Evolutionary conservation across 2,888 invertebrate genomes (phyloP).

Genomic region (Drosophila fulvimacula): DNA sequence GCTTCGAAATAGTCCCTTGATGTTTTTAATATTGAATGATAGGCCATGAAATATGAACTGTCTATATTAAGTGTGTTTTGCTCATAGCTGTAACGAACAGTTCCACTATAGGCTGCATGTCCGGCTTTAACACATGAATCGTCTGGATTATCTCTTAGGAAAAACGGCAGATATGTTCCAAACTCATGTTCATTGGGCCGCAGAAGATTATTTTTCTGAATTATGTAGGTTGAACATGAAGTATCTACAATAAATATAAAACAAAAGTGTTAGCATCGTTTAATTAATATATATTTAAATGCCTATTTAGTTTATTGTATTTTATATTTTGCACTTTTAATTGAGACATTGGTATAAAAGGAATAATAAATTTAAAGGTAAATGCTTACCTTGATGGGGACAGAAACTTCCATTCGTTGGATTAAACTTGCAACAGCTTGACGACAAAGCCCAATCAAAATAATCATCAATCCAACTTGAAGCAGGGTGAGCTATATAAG

Average conservation of each 20-base stretch:
- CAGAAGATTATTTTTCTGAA: slow-evolving; percentile 69
- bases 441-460: slow-evolving; percentile 92
- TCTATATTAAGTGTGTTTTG: slow-evolving; percentile 85
- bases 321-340: background rate
- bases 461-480: slow-evolving; percentile 99
- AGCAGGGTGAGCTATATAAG: slow-evolving; percentile 92
- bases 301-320: background rate
- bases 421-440: slow-evolving; percentile 88
- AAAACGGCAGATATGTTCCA: slow-evolving; percentile 91
- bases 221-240: slow-evolving; percentile 77
- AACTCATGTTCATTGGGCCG: slow-evolving; percentile 89
- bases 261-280: too few relatives aligned
- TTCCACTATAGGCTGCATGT: slow-evolving; percentile 92
- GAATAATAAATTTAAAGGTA: background rate
- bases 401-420: slow-evolving; percentile 88
- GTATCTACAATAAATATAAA: slow-evolving; percentile 71
- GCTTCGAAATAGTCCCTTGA: slow-evolving; percentile 96
- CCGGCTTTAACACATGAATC: slow-evolving; percentile 91
- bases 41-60: slow-evolving; percentile 96
- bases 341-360: too few relatives aligned
- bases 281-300: background rate
- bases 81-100: slow-evolving; percentile 88
- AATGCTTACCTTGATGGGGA: slow-evolving; percentile 86
- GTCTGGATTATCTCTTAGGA: slow-evolving; percentile 93
- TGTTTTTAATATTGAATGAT: slow-evolving; percentile 95